Evolutionary conservation across 92 coral and sea anemone genomes (phyloP).

Genomic region (Phymanthus crucifer): DNA sequence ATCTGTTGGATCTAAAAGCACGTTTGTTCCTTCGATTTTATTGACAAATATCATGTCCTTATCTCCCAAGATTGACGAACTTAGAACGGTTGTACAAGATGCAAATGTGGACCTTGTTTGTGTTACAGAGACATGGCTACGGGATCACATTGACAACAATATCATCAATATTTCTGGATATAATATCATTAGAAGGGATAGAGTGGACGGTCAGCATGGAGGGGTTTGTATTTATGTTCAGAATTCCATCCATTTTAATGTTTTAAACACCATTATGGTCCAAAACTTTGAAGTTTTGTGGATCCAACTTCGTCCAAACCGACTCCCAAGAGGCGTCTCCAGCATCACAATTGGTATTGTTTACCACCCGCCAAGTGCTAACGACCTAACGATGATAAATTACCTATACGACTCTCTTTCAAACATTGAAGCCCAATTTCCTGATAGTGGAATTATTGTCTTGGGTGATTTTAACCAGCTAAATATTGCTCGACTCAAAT

Average conservation of each 20-base stretch:
- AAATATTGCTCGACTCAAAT: background rate
- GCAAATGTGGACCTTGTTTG: background rate
- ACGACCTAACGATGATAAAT: background rate
- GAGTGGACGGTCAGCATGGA: background rate
- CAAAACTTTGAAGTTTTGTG: background rate
- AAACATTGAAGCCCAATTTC: conserved; percentile 3
- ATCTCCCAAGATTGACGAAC: background rate
- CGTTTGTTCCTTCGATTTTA: background rate
- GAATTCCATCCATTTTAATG: background rate
- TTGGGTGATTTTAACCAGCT: background rate
- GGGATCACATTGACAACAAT: background rate
- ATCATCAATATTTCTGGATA: background rate
- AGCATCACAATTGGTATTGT: background rate
- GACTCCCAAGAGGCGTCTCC: background rate
- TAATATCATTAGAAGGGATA: background rate
- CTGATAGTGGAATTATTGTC: background rate
- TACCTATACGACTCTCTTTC: conserved; percentile 36
- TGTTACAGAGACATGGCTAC: background rate
- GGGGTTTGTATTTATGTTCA: background rate
- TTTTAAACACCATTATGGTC: background rate
- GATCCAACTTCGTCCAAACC: background rate
- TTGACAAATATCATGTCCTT: background rate
- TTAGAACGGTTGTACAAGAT: background rate
- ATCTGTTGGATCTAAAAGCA: background rate
- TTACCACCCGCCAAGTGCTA: background rate